phyloP scores from a whole-genome alignment of 37 sponge, comb jelly and placozoan species.

The Theonella swinhoei region DNA sequence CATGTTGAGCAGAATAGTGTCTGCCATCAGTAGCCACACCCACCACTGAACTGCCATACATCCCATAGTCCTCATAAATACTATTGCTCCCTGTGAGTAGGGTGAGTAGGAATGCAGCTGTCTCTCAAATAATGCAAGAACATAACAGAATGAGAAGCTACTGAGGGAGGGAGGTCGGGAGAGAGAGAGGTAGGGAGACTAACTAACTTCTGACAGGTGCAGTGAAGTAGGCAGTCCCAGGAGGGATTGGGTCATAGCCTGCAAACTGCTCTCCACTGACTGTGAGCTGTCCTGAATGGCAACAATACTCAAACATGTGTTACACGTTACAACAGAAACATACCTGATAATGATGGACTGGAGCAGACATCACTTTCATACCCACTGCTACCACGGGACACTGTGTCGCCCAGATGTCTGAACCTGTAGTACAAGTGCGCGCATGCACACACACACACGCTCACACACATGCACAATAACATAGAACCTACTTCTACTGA shows the following conservation, averaged over 20 bases:
- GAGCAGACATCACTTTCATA: neutral
- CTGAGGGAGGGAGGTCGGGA: too few relatives aligned
- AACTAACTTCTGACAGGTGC: too few relatives aligned
- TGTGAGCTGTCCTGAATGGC: neutral
- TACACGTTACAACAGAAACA: too few relatives aligned
- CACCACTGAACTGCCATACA: neutral
- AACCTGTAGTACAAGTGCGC: neutral
- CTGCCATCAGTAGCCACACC: neutral
- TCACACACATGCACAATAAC: neutral
- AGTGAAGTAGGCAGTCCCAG: too few relatives aligned
- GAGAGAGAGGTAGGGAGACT: too few relatives aligned
- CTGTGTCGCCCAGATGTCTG: slow-evolving; percentile 2
- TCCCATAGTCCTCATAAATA: neutral
- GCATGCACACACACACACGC: neutral
- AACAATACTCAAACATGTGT: too few relatives aligned
- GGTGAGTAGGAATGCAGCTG: neutral
- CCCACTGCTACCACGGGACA: neutral
- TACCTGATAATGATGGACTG: neutral
- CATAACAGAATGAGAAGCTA: neutral
- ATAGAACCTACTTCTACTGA: too few relatives aligned
- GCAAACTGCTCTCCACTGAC: neutral
- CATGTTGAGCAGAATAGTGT: neutral
- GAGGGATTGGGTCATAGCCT: neutral
- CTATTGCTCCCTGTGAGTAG: neutral
- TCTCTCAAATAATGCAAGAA: too few relatives aligned